Conservation (phyloP, 2,888 invertebrate genomes). For the Troides aeacus region DNA sequence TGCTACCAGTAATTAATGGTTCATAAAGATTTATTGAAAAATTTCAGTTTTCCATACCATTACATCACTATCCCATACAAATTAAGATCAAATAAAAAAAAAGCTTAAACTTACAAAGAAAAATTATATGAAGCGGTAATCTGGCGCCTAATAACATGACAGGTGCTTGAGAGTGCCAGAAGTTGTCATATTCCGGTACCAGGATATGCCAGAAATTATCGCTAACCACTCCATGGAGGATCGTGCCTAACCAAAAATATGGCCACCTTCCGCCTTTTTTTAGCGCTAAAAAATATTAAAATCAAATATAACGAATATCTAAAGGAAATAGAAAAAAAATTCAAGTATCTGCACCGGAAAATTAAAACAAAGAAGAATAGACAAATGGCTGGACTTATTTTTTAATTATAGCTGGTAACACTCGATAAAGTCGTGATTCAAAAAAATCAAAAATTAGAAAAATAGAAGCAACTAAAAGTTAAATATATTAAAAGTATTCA, state of each 20-base stretch:
- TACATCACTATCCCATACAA: too few relatives aligned
- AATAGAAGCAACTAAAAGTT: too few relatives aligned
- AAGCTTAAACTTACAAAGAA: constrained; percentile 82
- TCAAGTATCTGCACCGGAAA: neutral
- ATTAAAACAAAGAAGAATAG: neutral
- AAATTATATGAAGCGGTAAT: constrained; percentile 85
- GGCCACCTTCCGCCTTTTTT: constrained; percentile 86
- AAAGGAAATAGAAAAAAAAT: neutral
- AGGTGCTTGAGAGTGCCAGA: constrained; percentile 90
- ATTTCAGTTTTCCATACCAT: too few relatives aligned
- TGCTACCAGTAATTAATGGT: too few relatives aligned
- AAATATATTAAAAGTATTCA: too few relatives aligned
- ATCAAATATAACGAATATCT: neutral
- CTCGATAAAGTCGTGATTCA: too few relatives aligned
- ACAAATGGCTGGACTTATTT: neutral
- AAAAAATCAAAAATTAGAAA: too few relatives aligned
- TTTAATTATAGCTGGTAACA: neutral
- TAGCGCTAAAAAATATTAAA: constrained; percentile 71
- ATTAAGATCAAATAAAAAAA: too few relatives aligned
- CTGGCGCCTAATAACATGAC: constrained; percentile 85
- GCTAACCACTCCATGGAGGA: constrained; percentile 85
- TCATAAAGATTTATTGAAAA: too few relatives aligned
- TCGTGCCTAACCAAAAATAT: constrained; percentile 86
- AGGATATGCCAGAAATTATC: constrained; percentile 86
- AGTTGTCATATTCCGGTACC: constrained; percentile 88